These are phyloP conservation scores for Archips crataeganus DNA, from an alignment of 2,888 invertebrate genomes.

Conservation along the genomic window DNA sequence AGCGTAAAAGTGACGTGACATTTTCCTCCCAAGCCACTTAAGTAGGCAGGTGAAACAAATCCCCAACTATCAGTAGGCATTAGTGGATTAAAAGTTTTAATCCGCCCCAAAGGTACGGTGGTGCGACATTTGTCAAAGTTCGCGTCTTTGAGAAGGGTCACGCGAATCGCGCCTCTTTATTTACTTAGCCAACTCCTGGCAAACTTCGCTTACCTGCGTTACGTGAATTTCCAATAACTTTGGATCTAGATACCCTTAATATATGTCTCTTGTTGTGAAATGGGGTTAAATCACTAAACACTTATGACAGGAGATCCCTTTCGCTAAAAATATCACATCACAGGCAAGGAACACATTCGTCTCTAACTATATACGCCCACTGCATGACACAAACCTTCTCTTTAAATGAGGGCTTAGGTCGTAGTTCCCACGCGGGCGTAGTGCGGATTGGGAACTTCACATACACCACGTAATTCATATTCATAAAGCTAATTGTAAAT, in stretches of 20 bases:
- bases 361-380: too few relatives aligned
- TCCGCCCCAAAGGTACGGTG: conserved; percentile 9
- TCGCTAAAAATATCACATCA: too few relatives aligned
- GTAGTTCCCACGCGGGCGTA: too few relatives aligned
- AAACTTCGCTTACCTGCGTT: conserved; percentile 14
- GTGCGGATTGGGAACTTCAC: too few relatives aligned
- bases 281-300: too few relatives aligned
- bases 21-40: background rate
- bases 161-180: conserved; percentile 24
- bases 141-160: conserved; percentile 37
- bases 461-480: too few relatives aligned
- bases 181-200: conserved; percentile 29
- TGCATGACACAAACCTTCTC: too few relatives aligned
- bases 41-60: background rate
- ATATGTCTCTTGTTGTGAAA: conserved; percentile 15
- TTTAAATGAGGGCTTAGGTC: too few relatives aligned
- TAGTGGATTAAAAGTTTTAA: conserved; percentile 34
- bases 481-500: too few relatives aligned
- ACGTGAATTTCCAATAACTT: conserved; percentile 18
- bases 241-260: conserved; percentile 27
- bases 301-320: too few relatives aligned
- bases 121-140: conserved; percentile 36
- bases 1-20: background rate
- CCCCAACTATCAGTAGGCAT: conserved; percentile 19
- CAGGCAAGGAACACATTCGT: too few relatives aligned